phyloP scores from a whole-genome alignment of 2,797 vertebrate genomes.

The Microcaecilia unicolor region DNA sequence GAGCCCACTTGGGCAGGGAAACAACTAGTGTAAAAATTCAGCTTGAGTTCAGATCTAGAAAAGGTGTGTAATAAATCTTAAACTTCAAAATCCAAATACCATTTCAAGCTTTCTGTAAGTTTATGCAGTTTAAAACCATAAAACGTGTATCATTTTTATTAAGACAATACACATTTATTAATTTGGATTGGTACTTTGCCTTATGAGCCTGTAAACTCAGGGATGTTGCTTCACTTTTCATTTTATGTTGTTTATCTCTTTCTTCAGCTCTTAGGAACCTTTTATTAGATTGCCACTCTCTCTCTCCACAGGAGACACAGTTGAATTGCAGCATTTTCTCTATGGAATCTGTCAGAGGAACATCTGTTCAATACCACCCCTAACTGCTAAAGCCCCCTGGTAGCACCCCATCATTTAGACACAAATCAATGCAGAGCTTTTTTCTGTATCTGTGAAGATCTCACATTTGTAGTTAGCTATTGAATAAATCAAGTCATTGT shows the following conservation, averaged over 20 bases:
- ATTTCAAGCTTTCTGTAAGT: not conserved
- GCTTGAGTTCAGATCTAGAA: too few relatives aligned
- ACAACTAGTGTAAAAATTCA: too few relatives aligned
- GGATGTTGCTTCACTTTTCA: conserved; percentile 11
- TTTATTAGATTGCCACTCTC: conserved; percentile 13
- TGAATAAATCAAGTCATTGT: not conserved
- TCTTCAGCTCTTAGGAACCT: conserved; percentile 7
- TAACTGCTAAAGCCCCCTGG: conserved; percentile 4
- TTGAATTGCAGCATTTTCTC: conserved; percentile 3
- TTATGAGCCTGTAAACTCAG: conserved; percentile 1
- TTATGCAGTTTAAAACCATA: conserved; percentile 12
- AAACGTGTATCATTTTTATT: conserved; percentile 13
- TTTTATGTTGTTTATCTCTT: conserved; percentile 19
- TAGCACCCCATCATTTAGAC: conserved; percentile 2
- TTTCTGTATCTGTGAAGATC: conserved; percentile 2
- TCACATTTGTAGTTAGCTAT: conserved; percentile 1
- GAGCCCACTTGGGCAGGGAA: too few relatives aligned
- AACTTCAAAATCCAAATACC: too few relatives aligned
- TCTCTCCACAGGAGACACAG: conserved; percentile 10
- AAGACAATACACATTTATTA: conserved; percentile 3
- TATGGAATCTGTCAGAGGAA: not conserved
- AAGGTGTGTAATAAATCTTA: too few relatives aligned
- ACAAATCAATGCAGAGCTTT: not conserved
- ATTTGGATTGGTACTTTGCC: conserved; percentile 10
- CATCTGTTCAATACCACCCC: conserved; percentile 1